Conservation (phyloP, 2,888 invertebrate species). For the Melanostoma mellinum region DNA sequence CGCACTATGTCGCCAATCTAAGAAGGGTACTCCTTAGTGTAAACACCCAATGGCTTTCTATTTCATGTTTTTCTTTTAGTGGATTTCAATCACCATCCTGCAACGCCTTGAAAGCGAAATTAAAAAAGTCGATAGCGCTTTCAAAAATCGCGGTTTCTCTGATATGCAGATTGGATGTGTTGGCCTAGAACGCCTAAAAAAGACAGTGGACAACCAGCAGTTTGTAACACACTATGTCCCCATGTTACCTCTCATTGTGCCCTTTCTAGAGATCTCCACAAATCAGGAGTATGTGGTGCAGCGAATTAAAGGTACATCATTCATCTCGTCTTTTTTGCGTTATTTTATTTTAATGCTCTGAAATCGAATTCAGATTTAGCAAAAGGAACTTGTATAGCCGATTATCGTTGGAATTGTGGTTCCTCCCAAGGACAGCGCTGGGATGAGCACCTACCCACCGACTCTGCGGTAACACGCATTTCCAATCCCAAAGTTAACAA, state of each 20-base stretch:
- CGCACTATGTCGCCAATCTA: constrained; percentile 90
- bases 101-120: constrained; percentile 89
- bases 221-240: constrained; percentile 80
- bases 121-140: constrained; percentile 86
- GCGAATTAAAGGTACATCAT: constrained; percentile 85
- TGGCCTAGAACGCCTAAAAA: constrained; percentile 88
- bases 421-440: constrained; percentile 89
- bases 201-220: constrained; percentile 85
- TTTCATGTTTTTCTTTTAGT: constrained; percentile 83
- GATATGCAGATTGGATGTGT: constrained; percentile 87
- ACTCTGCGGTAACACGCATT: constrained; percentile 86
- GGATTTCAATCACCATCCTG: constrained; percentile 93
- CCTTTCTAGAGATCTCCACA: constrained; percentile 90
- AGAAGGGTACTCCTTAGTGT: constrained; percentile 84
- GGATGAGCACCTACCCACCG: constrained; percentile 93
- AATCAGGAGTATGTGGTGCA: constrained; percentile 94
- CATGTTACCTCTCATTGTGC: constrained; percentile 84
- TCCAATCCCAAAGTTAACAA: neutral
- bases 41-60: neutral
- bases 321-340: too few species aligned
- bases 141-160: constrained; percentile 87
- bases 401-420: constrained; percentile 94
- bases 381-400: constrained; percentile 93
- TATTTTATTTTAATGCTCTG: neutral
- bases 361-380: constrained; percentile 84